Base-by-base conservation (phyloP, 2,888 invertebrate genomes). In the Lasioglossum malachurum region DNA sequence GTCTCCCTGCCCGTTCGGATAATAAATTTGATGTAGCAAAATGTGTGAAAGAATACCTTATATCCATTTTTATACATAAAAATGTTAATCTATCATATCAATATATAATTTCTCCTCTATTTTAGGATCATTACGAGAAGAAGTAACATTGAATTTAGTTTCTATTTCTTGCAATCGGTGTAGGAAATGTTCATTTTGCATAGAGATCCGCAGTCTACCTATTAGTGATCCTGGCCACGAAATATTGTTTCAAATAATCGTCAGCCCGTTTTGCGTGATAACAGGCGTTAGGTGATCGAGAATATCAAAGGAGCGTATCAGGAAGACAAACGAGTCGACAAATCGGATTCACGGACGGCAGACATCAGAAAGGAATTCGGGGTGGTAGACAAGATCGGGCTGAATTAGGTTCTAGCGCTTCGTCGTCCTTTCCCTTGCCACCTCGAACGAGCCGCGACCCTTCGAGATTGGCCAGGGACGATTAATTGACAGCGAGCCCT, bases 401-500 rank as follows among this genome's bases (percentile, higher is more conserved):
- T 87, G 92, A 92, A 93, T 93, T 93, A 93, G 90, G 86, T 92
- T 90, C 87, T 90, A 78, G 79, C 92, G 87, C 83, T 90, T 82
- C 78, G 78, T 77, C 80, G 83, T 88, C 83, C 72, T 86, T 75
- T 75, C 80, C 83, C 81, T 72, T 73, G 80, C 77, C 80, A 84
- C 77, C 90, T 84, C 85, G 86, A 87, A 78, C 87, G 76, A 88
- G 82, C 80, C 88, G 82, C 87, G 87, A 87, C 88, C 91, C 89
- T 87, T 89, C 90, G 88, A 93, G 93, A 94, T 94, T 94, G 94
- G 93, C 93, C 91, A 90, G 93, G 89, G 91, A 90, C 93, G 94
- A 95, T 95, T 95, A 95, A 95, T 94, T 93, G 94, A 94, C 93
- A 91, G 90, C 90, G 90, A 92, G 85, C 92, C 92, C 93, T 92